Base-by-base conservation (phyloP, 2,113 vertebrate species). In the Mola mola region DNA sequence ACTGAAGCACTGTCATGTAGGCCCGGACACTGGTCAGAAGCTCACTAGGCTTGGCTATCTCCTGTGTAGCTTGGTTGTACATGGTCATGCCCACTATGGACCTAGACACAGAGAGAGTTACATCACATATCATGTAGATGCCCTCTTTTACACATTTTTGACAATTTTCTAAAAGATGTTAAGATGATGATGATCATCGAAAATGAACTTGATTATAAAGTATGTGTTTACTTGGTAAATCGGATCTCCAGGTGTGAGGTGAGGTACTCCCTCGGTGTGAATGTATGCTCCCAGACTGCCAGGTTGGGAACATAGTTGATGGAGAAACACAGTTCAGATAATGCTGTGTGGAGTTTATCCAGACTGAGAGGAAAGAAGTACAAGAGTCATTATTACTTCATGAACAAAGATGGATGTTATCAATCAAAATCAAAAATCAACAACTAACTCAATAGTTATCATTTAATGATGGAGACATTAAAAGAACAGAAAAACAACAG, bases 51-150 rank as follows among this genome's bases (percentile, higher is more conserved):
- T 99, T 99, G 83, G 97, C 97, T 63, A 99, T 99, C 90, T 99
- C 97, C 87, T 99, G 97, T 5, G 96, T 99, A 49, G 96, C 94
- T 91, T 98, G 97, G 91, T 97, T 99, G 88, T 99, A 99, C 97
- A 98, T 98, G 16, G 97, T 99, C 97, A 99, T 99, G 19, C 97
- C 97, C 79, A 99, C 97, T 81, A 99, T 99, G 47, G 96, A 99
- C 90, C 97, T 99, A 67, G 33, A 25, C 8, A n/a, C 15, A 17
- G 37, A 17, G 37, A 38, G 12, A 7, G 9, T 34, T 34, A 2
- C 31, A 11, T 33, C 12, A 2, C 9, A n/a, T 11, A 20, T 52
- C 8, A 21, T 11, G 21, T 34, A 21, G 33, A 37, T 13, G 34
- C 16, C 8, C 13, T 33, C 16, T 21, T 10, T 24, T 7, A 12